phyloP scores from a whole-genome alignment of 1,140 invertebrate species.

The Nymphalis io region DNA sequence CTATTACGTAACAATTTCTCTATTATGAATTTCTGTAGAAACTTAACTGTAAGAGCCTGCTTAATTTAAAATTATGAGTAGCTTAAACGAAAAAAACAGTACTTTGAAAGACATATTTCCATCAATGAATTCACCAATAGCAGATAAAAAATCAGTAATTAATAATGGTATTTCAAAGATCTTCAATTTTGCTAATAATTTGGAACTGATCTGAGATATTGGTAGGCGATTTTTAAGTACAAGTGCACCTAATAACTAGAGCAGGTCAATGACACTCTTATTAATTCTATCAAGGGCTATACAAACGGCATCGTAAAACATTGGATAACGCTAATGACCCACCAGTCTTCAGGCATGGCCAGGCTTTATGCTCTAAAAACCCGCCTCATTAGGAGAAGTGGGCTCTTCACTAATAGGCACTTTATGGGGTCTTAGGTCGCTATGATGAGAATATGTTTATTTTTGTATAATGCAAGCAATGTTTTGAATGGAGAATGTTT shows the following conservation, averaged over 20 bases:
- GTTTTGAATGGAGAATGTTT: constrained; percentile 1
- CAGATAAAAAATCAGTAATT: too few relatives aligned
- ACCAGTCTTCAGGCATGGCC: neutral
- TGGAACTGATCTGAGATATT: neutral
- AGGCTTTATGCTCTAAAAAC: constrained; percentile 25
- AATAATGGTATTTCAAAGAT: too few relatives aligned
- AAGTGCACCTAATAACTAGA: constrained; percentile 8
- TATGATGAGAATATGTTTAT: constrained; percentile 6
- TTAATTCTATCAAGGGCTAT: constrained; percentile 17
- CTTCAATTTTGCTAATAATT: too few relatives aligned
- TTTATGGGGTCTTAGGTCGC: constrained; percentile 17
- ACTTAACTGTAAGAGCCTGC: too few relatives aligned
- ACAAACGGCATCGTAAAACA: constrained; percentile 13
- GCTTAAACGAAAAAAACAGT: too few relatives aligned
- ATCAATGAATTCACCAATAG: too few relatives aligned
- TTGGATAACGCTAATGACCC: constrained; percentile 24
- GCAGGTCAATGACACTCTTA: constrained; percentile 25
- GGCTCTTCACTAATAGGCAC: constrained; percentile 22
- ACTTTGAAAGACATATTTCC: too few relatives aligned
- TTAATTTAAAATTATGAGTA: too few relatives aligned
- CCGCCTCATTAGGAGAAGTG: constrained; percentile 29
- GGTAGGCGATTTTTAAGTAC: neutral
- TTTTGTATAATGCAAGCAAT: neutral
- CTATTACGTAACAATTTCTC: too few relatives aligned
- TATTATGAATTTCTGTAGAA: too few relatives aligned